Conservation (phyloP, 2,113 vertebrate species). For the Tragelaphus imberbis region DNA sequence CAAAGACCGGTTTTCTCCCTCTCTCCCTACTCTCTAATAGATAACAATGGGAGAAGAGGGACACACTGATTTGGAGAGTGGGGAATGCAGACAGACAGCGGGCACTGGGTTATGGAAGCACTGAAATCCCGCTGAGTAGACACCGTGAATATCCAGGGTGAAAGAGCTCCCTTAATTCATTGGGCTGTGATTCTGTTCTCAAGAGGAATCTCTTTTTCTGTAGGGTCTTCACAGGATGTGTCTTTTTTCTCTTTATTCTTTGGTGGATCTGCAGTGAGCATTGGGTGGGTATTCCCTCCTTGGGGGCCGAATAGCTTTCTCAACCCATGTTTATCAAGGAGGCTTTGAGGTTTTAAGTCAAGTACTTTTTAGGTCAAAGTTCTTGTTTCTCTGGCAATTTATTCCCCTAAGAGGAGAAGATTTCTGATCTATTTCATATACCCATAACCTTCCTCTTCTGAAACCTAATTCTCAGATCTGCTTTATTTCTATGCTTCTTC, state of each 20-base stretch:
- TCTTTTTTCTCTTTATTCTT: neutral
- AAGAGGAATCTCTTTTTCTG: neutral
- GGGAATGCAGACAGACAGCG: neutral
- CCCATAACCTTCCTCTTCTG: neutral
- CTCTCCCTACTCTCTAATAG: neutral
- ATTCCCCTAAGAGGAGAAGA: neutral
- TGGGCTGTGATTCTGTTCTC: neutral
- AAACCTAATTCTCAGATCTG: neutral
- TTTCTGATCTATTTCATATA: neutral
- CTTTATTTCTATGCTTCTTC: neutral
- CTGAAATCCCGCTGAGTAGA: neutral
- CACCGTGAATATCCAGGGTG: accelerated
- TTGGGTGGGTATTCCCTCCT: neutral
- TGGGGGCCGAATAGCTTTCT: neutral
- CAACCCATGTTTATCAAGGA: neutral
- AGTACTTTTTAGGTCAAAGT: neutral
- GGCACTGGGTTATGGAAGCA: neutral
- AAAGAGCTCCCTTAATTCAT: neutral
- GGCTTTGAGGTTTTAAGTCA: neutral
- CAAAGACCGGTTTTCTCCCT: neutral
- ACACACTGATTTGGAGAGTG: neutral
- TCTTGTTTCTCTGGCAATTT: neutral
- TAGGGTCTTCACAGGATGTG: neutral
- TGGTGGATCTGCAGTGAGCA: neutral
- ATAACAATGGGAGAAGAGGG: neutral